Conservation (phyloP, 2,113 vertebrate genomes). For the Labeo rohita region DNA sequence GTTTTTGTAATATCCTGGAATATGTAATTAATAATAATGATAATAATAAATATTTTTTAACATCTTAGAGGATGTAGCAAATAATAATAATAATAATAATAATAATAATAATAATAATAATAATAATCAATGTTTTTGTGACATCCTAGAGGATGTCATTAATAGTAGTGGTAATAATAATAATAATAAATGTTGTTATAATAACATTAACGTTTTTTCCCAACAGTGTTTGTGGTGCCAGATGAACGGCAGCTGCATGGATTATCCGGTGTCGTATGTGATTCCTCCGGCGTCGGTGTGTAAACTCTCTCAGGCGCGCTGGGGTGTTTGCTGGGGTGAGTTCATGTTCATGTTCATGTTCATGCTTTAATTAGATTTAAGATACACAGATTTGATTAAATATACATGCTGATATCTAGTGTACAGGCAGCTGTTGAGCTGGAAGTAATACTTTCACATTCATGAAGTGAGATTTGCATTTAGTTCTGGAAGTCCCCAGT, state of each 20-base stretch:
- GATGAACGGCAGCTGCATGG: slow-evolving; percentile 77
- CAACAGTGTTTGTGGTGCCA: slow-evolving; percentile 87
- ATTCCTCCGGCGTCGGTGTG: slow-evolving; percentile 80
- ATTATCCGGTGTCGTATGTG: slow-evolving; percentile 84
- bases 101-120: too few relatives aligned
- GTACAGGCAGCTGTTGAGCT: neutral
- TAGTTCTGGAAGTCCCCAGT: neutral
- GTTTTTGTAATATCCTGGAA: too few relatives aligned
- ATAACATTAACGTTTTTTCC: neutral
- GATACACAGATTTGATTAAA: neutral
- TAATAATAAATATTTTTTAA: too few relatives aligned
- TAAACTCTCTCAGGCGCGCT: slow-evolving; percentile 79
- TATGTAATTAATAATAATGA: too few relatives aligned
- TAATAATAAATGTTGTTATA: too few relatives aligned
- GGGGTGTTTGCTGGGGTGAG: slow-evolving; percentile 89
- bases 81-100: too few relatives aligned
- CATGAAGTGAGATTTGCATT: neutral
- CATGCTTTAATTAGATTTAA: neutral
- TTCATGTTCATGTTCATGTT: slow-evolving; percentile 44
- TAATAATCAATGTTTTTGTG: too few relatives aligned
- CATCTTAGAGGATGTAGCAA: neutral
- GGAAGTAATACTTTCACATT: neutral
- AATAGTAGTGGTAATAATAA: too few relatives aligned
- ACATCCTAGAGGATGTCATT: neutral
- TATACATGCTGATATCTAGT: neutral